Percentiles rank a stretch among this genome's conserved stretches.
Evolutionary conservation across 1,140 invertebrate species (phyloP).

Genomic region (Pantala flavescens): DNA sequence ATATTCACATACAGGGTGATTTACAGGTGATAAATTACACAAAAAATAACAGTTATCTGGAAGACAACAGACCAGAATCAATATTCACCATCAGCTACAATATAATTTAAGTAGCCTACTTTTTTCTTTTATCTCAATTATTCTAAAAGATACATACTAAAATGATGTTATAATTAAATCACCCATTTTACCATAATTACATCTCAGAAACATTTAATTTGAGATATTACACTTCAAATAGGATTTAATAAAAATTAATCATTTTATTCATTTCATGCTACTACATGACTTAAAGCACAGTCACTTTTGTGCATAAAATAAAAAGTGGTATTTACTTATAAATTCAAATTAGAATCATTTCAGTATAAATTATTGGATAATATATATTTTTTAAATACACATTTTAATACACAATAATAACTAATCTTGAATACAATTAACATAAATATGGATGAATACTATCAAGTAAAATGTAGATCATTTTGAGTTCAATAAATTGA

Average conservation of each 20-base stretch:
- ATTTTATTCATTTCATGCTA: not conserved
- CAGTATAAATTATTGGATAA: too few species aligned
- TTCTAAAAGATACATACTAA: not conserved
- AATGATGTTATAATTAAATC: not conserved
- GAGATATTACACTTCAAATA: not conserved
- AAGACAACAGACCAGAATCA: slow-evolving; percentile 9
- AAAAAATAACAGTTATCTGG: slow-evolving; percentile 10
- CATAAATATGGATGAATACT: too few species aligned
- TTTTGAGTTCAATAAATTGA: too few species aligned
- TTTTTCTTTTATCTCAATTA: not conserved
- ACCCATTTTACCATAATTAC: not conserved
- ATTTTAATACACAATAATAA: too few species aligned
- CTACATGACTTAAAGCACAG: not conserved
- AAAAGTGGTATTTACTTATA: too few species aligned
- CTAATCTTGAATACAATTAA: too few species aligned
- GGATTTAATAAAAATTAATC: not conserved
- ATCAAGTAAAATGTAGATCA: too few species aligned
- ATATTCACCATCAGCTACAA: not conserved
- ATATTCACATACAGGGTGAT: not conserved
- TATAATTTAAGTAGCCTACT: not conserved
- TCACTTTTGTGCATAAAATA: too few species aligned
- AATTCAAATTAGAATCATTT: too few species aligned
- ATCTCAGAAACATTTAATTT: not conserved
- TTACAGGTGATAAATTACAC: slow-evolving; percentile 10
- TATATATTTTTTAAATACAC: too few species aligned